Conservation (phyloP, 2,888 invertebrate species). For the Griposia aprilina region DNA sequence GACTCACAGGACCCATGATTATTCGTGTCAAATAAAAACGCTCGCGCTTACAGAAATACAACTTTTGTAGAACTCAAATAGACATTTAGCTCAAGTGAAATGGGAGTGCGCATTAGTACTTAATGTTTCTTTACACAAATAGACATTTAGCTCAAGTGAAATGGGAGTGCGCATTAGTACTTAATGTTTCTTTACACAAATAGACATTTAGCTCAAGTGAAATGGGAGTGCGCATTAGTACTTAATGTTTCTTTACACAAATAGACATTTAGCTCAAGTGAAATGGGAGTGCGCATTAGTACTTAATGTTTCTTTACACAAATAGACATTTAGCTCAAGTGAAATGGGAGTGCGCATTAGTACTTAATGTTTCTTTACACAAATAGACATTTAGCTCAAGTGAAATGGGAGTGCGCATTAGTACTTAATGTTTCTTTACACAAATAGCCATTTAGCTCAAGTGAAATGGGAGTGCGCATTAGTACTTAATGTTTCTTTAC, state of each 20-base stretch:
- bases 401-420: not conserved
- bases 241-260: constrained; percentile 1
- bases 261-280: not conserved
- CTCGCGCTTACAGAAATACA: too few relatives aligned
- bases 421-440: not conserved
- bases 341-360: not conserved
- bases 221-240: not conserved
- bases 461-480: not conserved
- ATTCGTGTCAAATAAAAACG: not conserved
- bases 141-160: not conserved
- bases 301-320: constrained; percentile 1
- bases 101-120: too few relatives aligned
- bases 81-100: not conserved
- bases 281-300: not conserved
- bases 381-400: not conserved
- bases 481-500: not conserved
- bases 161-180: not conserved
- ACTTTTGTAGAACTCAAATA: not conserved
- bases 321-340: not conserved
- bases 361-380: not conserved
- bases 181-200: constrained; percentile 2
- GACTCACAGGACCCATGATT: too few relatives aligned
- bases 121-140: too few relatives aligned
- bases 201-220: not conserved
- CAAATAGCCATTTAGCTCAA: not conserved